phyloP scores from a whole-genome alignment of 2,797 vertebrate genomes.

The Acrossocheilus fasciatus region DNA sequence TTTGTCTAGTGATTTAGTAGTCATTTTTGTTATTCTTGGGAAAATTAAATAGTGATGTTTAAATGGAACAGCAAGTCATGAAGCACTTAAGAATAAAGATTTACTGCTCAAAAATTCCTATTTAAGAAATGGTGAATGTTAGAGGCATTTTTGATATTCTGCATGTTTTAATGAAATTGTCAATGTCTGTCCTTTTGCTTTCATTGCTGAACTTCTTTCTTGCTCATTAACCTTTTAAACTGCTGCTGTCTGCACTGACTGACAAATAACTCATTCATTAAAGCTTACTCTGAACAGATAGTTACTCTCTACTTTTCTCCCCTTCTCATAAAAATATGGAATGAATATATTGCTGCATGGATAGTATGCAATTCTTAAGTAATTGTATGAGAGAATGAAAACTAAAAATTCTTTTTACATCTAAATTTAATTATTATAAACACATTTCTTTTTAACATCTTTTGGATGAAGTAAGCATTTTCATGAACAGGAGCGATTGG shows the following conservation, averaged over 20 bases:
- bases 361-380: not conserved
- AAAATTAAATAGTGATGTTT: not conserved
- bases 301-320: not conserved
- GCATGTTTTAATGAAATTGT: slow-evolving; percentile 70
- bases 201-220: slow-evolving; percentile 40
- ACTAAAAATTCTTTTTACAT: not conserved
- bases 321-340: not conserved
- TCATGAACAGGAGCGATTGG: not conserved
- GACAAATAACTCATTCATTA: not conserved
- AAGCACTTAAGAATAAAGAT: not conserved
- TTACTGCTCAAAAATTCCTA: not conserved
- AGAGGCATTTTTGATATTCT: slow-evolving; percentile 73
- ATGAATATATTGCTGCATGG: not conserved
- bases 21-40: not conserved
- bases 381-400: not conserved
- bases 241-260: slow-evolving; percentile 21
- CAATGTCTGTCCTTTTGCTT: slow-evolving; percentile 36
- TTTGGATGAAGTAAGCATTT: not conserved
- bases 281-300: not conserved
- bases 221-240: slow-evolving; percentile 52
- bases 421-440: not conserved
- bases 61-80: not conserved
- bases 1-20: not conserved
- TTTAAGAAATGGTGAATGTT: not conserved
- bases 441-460: not conserved